Evolutionary conservation across 1,140 invertebrate species (phyloP).

Genomic region (Pseudomyrmex gracilis): DNA sequence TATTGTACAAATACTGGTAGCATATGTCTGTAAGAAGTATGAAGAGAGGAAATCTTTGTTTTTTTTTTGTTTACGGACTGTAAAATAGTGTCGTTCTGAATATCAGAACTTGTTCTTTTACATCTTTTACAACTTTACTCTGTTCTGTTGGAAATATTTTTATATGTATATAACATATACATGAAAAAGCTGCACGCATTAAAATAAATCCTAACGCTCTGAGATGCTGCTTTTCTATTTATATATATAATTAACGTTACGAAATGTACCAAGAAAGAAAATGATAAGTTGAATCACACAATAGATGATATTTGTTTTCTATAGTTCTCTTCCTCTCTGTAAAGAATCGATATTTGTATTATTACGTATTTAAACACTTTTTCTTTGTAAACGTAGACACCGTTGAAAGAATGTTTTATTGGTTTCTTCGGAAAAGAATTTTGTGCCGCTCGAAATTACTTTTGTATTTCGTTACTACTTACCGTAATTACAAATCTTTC

Average conservation of each 20-base stretch:
- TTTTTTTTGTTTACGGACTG: background rate
- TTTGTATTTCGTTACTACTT: background rate
- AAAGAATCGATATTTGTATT: too few relatives aligned
- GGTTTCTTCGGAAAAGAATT: conserved; percentile 1
- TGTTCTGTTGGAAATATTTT: conserved; percentile 14
- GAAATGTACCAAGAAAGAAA: conserved; percentile 26
- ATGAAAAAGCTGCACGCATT: conserved; percentile 21
- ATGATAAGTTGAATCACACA: conserved; percentile 32
- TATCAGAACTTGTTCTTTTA: background rate
- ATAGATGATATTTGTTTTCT: conserved; percentile 6
- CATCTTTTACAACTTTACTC: background rate
- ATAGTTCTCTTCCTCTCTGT: conserved; percentile 31
- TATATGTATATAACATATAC: conserved; percentile 26
- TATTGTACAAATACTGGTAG: too few relatives aligned
- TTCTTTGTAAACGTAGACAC: background rate
- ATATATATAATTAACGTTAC: conserved; percentile 46
- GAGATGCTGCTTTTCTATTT: conserved; percentile 34
- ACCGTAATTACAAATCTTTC: conserved; percentile 46
- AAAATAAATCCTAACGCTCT: conserved; percentile 50
- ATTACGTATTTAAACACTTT: too few relatives aligned
- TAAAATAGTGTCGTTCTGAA: background rate
- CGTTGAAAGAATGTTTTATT: conserved; percentile 2
- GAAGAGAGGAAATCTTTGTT: background rate
- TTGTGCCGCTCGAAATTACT: background rate
- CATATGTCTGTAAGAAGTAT: background rate